Base-by-base conservation (phyloP, 2,113 vertebrate species). In the Mirounga angustirostris region DNA sequence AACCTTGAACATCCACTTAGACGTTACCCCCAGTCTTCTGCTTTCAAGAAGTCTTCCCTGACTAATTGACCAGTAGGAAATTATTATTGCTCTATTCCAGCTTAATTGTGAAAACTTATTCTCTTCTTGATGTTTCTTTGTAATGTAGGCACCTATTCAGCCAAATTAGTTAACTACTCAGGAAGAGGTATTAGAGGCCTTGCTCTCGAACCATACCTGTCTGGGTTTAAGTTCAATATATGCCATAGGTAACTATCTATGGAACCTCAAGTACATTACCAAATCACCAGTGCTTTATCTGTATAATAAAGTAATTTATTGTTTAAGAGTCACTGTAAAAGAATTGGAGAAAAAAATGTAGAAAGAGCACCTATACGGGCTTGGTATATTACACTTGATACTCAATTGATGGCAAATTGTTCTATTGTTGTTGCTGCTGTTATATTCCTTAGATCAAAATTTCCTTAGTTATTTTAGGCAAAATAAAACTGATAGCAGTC, bases 11-110 rank as follows among this genome's bases (percentile, higher is more conserved):
- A 33, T 92, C 52, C 21, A 63, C 43, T 80, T 56, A 93, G 43
- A 22, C 15, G 33, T 94, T 90, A 69, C 12, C 2, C 28, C 4
- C 1, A 28, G 73, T 56, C 2, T 19, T 80, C 50, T 14, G 92
- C 26, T 80, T 95, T 93, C 26, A 91, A 85, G 79, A 95, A 85
- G n/a, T 74, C 46, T 71, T 94, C 73, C 76, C 54, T 89, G 67
- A 92, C 19, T 58, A 91, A 33, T 22, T 78, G 10, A 95, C 13
- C n/a, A 74, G 43, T 89, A 80, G 58, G 56, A 90, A 92, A 94
- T 79, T 58, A 40, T 95, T 90, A 54, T 24, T 94, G 50, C 83
- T 94, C 10, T 4, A 36, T 93, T 93, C 40, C 30, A 67, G 12
- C 40, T 91, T 90, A 80, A 63, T 84, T 6, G 28, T 98, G 79